phyloP scores from a whole-genome alignment of 2,113 vertebrate genomes.

The Steatornis caripensis region DNA sequence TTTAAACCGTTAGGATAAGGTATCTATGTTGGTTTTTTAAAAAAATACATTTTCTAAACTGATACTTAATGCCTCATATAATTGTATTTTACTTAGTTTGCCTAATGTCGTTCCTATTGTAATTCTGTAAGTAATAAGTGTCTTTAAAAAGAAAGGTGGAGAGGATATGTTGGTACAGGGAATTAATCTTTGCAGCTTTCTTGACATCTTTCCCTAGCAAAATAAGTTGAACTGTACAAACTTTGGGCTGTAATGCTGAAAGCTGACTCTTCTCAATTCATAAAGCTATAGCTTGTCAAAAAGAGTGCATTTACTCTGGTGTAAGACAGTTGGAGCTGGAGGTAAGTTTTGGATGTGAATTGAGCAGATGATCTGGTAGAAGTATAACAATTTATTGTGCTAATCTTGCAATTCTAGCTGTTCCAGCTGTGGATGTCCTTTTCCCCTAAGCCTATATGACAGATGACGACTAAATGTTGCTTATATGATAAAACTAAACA shows the following conservation, averaged over 20 bases:
- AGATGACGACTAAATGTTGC: conserved; percentile 4
- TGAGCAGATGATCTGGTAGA: background rate
- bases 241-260: background rate
- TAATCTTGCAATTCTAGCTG: conserved; percentile 27
- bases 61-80: background rate
- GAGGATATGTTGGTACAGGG: background rate
- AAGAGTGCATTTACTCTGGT: background rate
- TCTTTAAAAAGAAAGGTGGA: background rate
- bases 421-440: conserved; percentile 23
- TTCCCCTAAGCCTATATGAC: conserved; percentile 20
- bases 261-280: background rate
- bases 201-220: background rate
- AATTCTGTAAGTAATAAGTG: background rate
- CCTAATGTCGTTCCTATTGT: background rate
- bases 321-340: background rate
- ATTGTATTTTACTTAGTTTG: background rate
- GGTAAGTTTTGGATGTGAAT: background rate
- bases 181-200: background rate
- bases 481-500: conserved; percentile 7
- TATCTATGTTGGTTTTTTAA: background rate
- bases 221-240: background rate
- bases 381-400: background rate
- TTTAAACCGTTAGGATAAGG: background rate
- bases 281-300: background rate
- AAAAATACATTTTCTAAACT: background rate